Conservation (phyloP, 2,113 vertebrate species). For the Sialia sialis region DNA sequence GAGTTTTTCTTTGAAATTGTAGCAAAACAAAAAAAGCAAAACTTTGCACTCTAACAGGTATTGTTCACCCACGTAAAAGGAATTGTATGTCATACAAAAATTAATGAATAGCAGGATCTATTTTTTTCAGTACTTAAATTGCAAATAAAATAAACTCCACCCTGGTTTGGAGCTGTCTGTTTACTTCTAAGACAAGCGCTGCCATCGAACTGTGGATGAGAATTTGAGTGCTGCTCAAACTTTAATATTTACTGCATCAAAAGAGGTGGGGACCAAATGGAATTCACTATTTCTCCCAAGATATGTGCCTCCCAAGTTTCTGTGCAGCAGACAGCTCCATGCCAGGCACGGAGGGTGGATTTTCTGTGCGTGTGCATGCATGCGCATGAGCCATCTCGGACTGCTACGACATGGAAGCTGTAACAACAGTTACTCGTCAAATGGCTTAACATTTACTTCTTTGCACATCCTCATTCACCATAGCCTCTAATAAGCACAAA, state of each 20-base stretch:
- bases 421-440: conserved; percentile 36
- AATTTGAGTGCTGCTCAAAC: conserved; percentile 14
- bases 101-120: conserved; percentile 97
- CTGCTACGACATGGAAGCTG: conserved; percentile 46
- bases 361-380: conserved; percentile 36
- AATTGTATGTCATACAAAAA: conserved; percentile 68
- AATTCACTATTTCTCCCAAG: conserved; percentile 49
- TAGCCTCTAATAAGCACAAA: conserved; percentile 53
- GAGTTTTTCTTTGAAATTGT: conserved; percentile 30
- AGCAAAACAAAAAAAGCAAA: conserved; percentile 65
- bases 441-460: conserved; percentile 49
- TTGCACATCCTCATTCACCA: conserved; percentile 59
- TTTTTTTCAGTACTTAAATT: conserved; percentile 73
- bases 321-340: conserved; percentile 64
- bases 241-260: conserved; percentile 21
- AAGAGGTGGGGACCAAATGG: conserved; percentile 43
- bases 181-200: conserved; percentile 20
- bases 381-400: conserved; percentile 32
- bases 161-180: conserved; percentile 70
- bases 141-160: conserved; percentile 69
- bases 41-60: conserved; percentile 50
- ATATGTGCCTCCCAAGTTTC: conserved; percentile 30
- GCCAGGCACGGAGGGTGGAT: conserved; percentile 66
- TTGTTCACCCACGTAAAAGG: conserved; percentile 65
- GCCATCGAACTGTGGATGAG: background rate